Base-by-base conservation (phyloP, 1,140 invertebrate species). In the Oreohelix idahoensis region DNA sequence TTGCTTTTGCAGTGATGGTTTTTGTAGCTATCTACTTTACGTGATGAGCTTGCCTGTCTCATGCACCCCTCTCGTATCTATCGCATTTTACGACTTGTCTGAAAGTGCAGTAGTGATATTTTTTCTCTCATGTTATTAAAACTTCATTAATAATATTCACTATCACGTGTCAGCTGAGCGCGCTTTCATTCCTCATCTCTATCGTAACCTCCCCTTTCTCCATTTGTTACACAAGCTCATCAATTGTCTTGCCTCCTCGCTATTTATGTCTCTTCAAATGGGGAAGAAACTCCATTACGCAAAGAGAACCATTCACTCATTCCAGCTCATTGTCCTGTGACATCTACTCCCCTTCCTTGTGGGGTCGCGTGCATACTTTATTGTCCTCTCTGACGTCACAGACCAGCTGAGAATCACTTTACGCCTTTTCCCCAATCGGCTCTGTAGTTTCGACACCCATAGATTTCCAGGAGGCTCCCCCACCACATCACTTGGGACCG, bases 191-290 rank as follows among this genome's bases (percentile, higher is more conserved):
- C n/a, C n/a, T n/a, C n/a, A n/a, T n/a, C n/a, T n/a, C n/a, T n/a
- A n/a, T n/a, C n/a, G n/a, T n/a, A n/a, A n/a, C n/a, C n/a, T n/a
- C n/a, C n/a, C n/a, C n/a, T n/a, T n/a, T n/a, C n/a, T n/a, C n/a
- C n/a, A n/a, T n/a, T n/a, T n/a, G n/a, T n/a, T n/a, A n/a, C n/a
- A n/a, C n/a, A n/a, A n/a, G n/a, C 53, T n/a, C 53, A 58, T 58
- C 53, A 58, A 58, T 58, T 58, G 2, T 4, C 53, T 58, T 15
- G 26, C 53, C 8, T 49, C 53, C 53, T 58, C 53, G 53, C 53
- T 58, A n/a, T 58, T 58, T n/a, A 23, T 58, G 53, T 58, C 53
- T 58, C 53, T 66, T 32, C n/a, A 32, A 66, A 66, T 66, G 63
- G n/a, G 29, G 20, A 66, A 66, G 63, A 66, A 66, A 29, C 8